Evolutionary conservation across 2,888 invertebrate genomes (phyloP), one percentile per base, ranked within the genome.

Genomic region (Melanostoma scalare): DNA sequence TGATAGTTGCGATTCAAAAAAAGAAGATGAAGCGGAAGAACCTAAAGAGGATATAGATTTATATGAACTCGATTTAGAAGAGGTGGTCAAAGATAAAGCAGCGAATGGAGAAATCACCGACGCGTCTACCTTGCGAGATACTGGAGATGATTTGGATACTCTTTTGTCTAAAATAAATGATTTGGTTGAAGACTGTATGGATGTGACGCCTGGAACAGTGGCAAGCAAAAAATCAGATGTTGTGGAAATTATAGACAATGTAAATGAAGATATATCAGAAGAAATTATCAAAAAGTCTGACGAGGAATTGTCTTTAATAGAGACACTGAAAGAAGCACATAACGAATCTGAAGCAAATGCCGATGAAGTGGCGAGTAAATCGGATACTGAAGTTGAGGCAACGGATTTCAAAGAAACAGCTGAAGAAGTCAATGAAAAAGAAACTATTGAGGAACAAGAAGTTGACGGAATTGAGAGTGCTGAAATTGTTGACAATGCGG

Each of bases 101-200:
- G 40, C 63, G 38, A 78, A 72, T 30, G 72, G 48, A 40, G 74
- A 80, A 46, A 55, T n/a, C 4, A 31, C 42, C 9, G 73, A 55
- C 20, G 31, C 72, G 3, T 69, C 84, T 0, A 85, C 69, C 60
- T 61, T 85, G 8, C 85, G 87, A 20, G 86, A 88, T 74, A 85
- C 88, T 4, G 88, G 87, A 6, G 88, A 88, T 86, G 88, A 88
- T 85, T 86, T 88, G 20, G 88, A 88, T 69, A 87, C 86, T 6
- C 73, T 88, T 42, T 46, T 88, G 31, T 87, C 88, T 10, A 88
- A 88, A 86, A 87, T 87, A 9, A 88, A 88, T 81, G 87, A 87
- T 71, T 85, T 88, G 58, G 86, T 87, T 8, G 87, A 88, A 53
- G 88, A 87, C 84, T 87, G 87, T 67, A 85, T 86, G 73, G 87